These are phyloP conservation scores for Dissostichus mawsoni DNA, from an alignment of 2,113 vertebrate species.

Conservation along the genomic window DNA sequence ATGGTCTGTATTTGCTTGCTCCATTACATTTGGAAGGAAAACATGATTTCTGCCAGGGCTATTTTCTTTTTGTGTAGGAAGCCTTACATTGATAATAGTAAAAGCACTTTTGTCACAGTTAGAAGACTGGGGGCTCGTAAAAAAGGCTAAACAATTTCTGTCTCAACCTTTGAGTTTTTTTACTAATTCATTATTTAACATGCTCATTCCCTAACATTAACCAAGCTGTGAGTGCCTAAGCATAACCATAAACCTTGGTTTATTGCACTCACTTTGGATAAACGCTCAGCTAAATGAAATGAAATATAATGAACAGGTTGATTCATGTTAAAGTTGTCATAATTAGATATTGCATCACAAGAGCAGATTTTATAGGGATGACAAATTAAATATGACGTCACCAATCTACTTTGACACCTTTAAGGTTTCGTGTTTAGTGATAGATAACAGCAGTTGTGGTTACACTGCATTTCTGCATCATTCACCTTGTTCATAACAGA, in stretches of 20 bases:
- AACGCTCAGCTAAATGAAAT: too few species aligned
- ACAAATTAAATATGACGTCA: neutral
- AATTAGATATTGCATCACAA: neutral
- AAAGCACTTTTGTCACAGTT: neutral
- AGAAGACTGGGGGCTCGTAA: neutral
- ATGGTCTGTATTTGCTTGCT: neutral
- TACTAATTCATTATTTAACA: neutral
- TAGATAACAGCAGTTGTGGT: neutral
- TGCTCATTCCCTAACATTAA: neutral
- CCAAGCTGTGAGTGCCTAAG: neutral
- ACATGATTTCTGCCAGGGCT: neutral
- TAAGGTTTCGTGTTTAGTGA: neutral
- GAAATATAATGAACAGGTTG: neutral
- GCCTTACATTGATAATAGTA: too few species aligned
- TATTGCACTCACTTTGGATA: too few species aligned
- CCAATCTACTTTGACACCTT: neutral
- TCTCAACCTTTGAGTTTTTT: neutral
- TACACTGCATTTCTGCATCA: conserved; percentile 1
- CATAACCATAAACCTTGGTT: neutral
- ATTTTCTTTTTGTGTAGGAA: neutral
- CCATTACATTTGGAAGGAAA: neutral
- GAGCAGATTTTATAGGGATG: neutral
- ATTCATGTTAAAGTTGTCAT: neutral
- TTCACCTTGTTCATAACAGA: conserved; percentile 25
- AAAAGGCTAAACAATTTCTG: neutral